phyloP scores from a whole-genome alignment of 2,113 vertebrate species.

The Centropus unirufus region DNA sequence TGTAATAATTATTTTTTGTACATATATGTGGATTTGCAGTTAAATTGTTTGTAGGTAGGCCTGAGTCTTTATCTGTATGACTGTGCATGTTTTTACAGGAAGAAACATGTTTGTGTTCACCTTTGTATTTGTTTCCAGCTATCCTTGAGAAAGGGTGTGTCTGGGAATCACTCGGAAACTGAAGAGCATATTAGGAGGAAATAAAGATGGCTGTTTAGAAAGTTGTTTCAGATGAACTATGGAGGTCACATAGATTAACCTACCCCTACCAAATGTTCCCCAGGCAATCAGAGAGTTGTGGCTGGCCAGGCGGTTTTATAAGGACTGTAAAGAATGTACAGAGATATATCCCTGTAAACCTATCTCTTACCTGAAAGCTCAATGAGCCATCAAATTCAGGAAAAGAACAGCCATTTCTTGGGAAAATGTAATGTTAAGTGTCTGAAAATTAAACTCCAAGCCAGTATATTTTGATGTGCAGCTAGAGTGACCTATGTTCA shows the following conservation, averaged over 20 bases:
- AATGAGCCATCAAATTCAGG: conserved; percentile 48
- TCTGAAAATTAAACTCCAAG: conserved; percentile 46
- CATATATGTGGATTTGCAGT: background rate
- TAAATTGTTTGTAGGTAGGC: background rate
- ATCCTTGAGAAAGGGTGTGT: background rate
- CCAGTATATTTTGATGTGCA: conserved; percentile 13
- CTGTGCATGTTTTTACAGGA: background rate
- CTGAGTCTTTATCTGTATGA: background rate
- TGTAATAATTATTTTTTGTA: background rate
- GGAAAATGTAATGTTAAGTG: conserved; percentile 34
- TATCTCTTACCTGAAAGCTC: conserved; percentile 43
- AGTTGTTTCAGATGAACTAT: conserved; percentile 58
- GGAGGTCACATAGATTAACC: conserved; percentile 62
- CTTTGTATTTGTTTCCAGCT: background rate
- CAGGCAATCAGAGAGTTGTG: conserved; percentile 36
- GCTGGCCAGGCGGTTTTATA: conserved; percentile 42
- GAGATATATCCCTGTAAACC: conserved; percentile 45
- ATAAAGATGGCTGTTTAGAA: conserved; percentile 38
- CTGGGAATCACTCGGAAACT: background rate
- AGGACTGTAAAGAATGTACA: conserved; percentile 53
- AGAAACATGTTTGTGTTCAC: background rate
- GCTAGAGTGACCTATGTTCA: background rate
- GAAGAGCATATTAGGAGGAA: background rate
- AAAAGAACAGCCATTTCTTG: conserved; percentile 34
- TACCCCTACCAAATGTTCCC: conserved; percentile 38